Conservation (phyloP, 2,797 vertebrate species). For the Phalloptychus januarius region DNA sequence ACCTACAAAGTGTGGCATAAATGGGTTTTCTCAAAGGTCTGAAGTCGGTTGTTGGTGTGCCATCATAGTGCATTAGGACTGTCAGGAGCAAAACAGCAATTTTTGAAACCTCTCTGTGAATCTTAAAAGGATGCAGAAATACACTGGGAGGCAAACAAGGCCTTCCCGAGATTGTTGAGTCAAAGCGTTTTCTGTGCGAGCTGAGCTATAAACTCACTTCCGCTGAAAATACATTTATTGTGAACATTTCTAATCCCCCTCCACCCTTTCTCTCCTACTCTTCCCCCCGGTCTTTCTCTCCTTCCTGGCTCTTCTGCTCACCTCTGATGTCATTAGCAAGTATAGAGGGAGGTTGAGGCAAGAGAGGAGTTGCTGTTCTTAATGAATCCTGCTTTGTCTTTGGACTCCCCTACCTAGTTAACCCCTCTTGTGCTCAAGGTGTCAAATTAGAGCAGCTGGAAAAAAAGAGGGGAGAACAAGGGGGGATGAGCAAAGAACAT, state of each 20-base stretch:
- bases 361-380: constrained; percentile 83
- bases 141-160: constrained; percentile 56
- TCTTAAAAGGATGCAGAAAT: constrained; percentile 74
- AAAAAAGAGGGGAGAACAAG: constrained; percentile 75
- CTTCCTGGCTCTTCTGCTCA: constrained; percentile 74
- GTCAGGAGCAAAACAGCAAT: constrained; percentile 69
- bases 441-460: constrained; percentile 92
- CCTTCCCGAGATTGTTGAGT: constrained; percentile 33
- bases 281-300: constrained; percentile 4
- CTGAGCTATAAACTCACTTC: constrained; percentile 30
- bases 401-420: constrained; percentile 88
- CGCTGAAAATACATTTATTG: constrained; percentile 34
- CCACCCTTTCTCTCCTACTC: constrained; percentile 23
- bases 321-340: constrained; percentile 94
- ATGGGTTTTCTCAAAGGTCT: constrained; percentile 72
- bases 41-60: constrained; percentile 68
- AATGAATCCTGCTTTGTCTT: constrained; percentile 94
- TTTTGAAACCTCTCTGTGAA: constrained; percentile 71
- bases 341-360: constrained; percentile 78
- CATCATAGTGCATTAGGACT: constrained; percentile 78
- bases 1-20: constrained; percentile 73
- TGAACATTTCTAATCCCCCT: constrained; percentile 49
- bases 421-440: constrained; percentile 85
- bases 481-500: constrained; percentile 71
- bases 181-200: constrained; percentile 20